Conservation (phyloP, 92 coral and sea anemone species). For the Virgularia gustaviana region DNA sequence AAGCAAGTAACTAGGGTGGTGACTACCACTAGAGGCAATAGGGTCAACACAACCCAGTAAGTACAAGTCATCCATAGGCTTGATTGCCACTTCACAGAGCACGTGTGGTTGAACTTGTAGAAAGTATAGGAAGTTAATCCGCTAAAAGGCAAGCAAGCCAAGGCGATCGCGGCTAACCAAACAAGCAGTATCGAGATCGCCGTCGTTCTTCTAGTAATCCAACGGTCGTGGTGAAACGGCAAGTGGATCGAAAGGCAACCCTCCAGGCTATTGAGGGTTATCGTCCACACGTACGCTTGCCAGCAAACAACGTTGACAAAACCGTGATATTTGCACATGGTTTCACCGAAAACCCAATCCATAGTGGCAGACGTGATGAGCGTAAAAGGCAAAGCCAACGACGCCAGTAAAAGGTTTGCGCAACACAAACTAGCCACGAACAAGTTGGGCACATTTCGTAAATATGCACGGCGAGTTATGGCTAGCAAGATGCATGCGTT, state of each 20-base stretch:
- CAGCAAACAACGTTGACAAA: constrained; percentile 62
- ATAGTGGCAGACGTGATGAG: constrained; percentile 61
- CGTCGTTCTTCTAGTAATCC: constrained; percentile 59
- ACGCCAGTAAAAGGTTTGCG: constrained; percentile 67
- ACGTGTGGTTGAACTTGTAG: constrained; percentile 62
- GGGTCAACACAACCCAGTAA: constrained; percentile 48
- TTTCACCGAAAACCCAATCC: constrained; percentile 63
- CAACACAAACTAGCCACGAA: constrained; percentile 66
- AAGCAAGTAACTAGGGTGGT: constrained; percentile 51
- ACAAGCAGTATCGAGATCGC: constrained; percentile 49
- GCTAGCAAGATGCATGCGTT: constrained; percentile 62
- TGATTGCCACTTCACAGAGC: constrained; percentile 70
- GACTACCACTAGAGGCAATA: constrained; percentile 61
- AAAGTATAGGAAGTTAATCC: constrained; percentile 58
- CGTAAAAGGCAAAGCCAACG: constrained; percentile 78
- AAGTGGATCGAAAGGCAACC: constrained; percentile 64
- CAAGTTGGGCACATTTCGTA: constrained; percentile 76
- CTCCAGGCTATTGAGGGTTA: constrained; percentile 71
- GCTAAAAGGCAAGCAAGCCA: constrained; percentile 62
- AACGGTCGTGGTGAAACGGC: constrained; percentile 61
- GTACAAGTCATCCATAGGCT: constrained; percentile 55
- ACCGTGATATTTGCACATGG: constrained; percentile 70
- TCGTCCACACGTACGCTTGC: constrained; percentile 70
- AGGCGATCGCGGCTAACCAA: constrained; percentile 59
- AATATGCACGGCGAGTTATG: constrained; percentile 54